Conservation (phyloP, 2,888 invertebrate species). For the Sminthurides aquaticus region DNA sequence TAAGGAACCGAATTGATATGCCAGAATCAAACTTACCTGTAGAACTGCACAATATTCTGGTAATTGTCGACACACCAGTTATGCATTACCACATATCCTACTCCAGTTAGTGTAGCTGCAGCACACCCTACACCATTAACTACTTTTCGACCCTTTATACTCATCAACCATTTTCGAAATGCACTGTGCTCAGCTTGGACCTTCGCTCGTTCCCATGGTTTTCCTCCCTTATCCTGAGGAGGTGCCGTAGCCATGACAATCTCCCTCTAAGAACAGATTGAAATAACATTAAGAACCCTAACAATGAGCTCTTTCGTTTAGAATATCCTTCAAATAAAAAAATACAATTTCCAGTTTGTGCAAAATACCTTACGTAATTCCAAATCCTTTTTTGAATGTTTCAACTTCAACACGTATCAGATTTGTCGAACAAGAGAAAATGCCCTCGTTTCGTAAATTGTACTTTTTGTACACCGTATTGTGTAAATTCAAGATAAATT, state of each 20-base stretch:
- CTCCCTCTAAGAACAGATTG: too few relatives aligned
- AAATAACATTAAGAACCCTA: too few relatives aligned
- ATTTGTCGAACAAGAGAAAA: too few relatives aligned
- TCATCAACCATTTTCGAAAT: background rate
- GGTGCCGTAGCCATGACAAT: background rate
- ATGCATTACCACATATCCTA: conserved; percentile 55
- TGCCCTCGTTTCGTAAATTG: too few relatives aligned
- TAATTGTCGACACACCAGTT: conserved; percentile 58
- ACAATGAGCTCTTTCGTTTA: too few relatives aligned
- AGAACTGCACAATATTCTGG: conserved; percentile 57
- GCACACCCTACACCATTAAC: conserved; percentile 50
- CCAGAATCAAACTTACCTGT: conserved; percentile 52
- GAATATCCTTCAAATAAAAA: too few relatives aligned
- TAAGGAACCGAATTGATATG: conserved; percentile 16
- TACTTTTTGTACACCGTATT: too few relatives aligned
- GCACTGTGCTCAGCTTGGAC: background rate
- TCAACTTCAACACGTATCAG: too few relatives aligned
- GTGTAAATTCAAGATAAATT: too few relatives aligned
- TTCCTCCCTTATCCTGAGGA: background rate
- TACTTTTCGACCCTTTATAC: conserved; percentile 46
- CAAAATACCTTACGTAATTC: too few relatives aligned
- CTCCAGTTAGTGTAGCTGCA: background rate
- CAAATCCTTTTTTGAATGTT: too few relatives aligned
- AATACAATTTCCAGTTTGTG: too few relatives aligned
- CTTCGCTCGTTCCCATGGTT: background rate